These are phyloP conservation scores for Melopsittacus undulatus DNA, from an alignment of 2,797 vertebrate genomes.

Conservation along the genomic window DNA sequence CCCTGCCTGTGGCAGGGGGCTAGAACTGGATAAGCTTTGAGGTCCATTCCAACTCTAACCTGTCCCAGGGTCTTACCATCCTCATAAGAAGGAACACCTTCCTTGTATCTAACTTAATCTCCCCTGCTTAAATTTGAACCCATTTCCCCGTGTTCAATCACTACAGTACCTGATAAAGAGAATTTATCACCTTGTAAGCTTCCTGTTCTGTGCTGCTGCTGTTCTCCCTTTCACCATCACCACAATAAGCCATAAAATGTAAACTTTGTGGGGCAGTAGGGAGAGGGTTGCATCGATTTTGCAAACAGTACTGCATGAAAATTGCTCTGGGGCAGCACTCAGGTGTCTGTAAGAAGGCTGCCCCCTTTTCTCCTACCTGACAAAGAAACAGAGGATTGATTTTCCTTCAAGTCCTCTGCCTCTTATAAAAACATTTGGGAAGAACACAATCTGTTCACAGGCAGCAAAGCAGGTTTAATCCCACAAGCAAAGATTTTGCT, in stretches of 20 bases:
- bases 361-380: background rate
- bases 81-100: too few relatives aligned
- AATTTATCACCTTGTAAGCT: background rate
- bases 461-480: background rate
- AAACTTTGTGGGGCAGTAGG: background rate
- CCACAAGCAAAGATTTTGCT: background rate
- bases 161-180: too few relatives aligned
- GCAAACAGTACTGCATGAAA: background rate
- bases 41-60: too few relatives aligned
- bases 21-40: too few relatives aligned
- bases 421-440: background rate
- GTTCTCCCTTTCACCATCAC: background rate
- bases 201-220: background rate
- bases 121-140: too few relatives aligned
- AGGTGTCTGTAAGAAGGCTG: background rate
- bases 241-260: accelerated
- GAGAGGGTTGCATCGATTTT: background rate
- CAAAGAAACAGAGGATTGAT: background rate
- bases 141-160: too few relatives aligned
- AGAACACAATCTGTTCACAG: background rate
- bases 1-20: too few relatives aligned
- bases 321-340: background rate
- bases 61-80: too few relatives aligned
- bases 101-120: too few relatives aligned
- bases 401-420: background rate